These are phyloP conservation scores for Thereva unica DNA, from an alignment of 2,888 invertebrate genomes.

Conservation along the genomic window DNA sequence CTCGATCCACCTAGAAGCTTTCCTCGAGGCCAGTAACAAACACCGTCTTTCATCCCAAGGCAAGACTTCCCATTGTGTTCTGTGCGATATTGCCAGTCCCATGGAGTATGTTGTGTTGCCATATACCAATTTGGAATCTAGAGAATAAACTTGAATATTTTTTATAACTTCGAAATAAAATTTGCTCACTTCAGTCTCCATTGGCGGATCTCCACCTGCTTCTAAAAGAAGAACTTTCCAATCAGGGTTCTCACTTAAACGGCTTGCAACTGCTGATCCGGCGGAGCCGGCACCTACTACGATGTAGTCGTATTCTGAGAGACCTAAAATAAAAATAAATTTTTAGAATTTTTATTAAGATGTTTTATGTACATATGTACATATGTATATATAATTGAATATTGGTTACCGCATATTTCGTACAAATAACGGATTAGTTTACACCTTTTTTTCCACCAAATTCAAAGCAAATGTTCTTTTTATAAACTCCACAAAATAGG, in stretches of 20 bases:
- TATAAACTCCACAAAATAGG: no score
- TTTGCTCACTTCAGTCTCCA: conserved; percentile 56
- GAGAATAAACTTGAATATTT: background rate
- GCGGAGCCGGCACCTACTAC: conserved; percentile 67
- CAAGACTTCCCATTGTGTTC: conserved; percentile 48
- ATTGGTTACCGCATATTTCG: no score
- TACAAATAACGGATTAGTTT: no score
- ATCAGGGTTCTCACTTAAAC: conserved; percentile 72
- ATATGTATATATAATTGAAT: no score
- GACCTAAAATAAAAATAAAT: conserved; percentile 38
- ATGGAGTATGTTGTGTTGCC: conserved; percentile 64
- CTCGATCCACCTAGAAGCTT: conserved; percentile 68
- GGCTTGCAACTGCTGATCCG: conserved; percentile 65
- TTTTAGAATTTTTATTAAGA: conserved; percentile 16
- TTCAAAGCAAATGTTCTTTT: no score
- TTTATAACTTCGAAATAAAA: background rate
- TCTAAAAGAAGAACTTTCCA: conserved; percentile 81
- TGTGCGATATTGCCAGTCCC: conserved; percentile 49
- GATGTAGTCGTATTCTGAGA: conserved; percentile 61
- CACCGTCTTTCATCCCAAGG: conserved; percentile 46
- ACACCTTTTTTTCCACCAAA: no score
- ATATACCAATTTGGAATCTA: conserved; percentile 48
- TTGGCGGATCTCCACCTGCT: conserved; percentile 73
- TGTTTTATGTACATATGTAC: no score
- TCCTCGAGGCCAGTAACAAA: conserved; percentile 65